Percentiles rank a stretch among this genome's conserved stretches.
Evolutionary conservation across 2,113 vertebrate species (phyloP).

Genomic region (Calonectris borealis): DNA sequence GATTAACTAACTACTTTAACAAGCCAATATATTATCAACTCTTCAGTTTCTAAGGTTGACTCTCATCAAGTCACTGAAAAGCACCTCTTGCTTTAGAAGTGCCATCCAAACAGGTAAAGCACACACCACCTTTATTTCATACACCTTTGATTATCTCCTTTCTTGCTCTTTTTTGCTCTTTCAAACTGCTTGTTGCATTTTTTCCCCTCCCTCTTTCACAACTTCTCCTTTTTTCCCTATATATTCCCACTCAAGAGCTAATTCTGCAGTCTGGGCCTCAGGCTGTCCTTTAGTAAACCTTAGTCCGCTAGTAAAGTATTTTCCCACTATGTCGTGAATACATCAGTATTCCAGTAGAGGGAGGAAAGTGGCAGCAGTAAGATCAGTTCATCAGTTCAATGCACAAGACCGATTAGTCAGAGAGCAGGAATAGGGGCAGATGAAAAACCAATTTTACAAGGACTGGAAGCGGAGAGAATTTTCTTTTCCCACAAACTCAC

Average conservation of each 20-base stretch:
- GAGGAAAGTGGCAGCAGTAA: constrained; percentile 53
- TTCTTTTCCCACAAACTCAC: background rate
- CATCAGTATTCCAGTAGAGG: constrained; percentile 53
- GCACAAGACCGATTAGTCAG: constrained; percentile 18
- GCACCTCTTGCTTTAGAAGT: background rate
- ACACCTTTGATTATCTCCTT: background rate
- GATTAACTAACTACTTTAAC: background rate
- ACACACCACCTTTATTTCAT: background rate
- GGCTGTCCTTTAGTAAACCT: constrained; percentile 3
- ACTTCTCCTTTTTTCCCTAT: background rate
- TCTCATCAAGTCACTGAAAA: background rate
- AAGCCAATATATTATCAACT: background rate
- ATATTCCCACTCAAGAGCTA: background rate
- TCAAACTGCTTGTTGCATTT: background rate
- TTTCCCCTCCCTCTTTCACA: background rate
- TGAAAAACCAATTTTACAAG: constrained; percentile 34
- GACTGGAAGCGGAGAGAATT: background rate
- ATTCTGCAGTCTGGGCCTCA: background rate
- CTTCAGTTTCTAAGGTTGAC: background rate
- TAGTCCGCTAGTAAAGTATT: background rate
- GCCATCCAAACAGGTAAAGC: background rate
- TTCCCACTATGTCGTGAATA: background rate
- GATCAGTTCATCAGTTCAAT: constrained; percentile 42
- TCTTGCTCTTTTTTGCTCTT: background rate
- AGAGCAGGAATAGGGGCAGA: constrained; percentile 22